phyloP scores from a whole-genome alignment of 1,140 invertebrate genomes.

The Ceratosolen fusciceps region DNA sequence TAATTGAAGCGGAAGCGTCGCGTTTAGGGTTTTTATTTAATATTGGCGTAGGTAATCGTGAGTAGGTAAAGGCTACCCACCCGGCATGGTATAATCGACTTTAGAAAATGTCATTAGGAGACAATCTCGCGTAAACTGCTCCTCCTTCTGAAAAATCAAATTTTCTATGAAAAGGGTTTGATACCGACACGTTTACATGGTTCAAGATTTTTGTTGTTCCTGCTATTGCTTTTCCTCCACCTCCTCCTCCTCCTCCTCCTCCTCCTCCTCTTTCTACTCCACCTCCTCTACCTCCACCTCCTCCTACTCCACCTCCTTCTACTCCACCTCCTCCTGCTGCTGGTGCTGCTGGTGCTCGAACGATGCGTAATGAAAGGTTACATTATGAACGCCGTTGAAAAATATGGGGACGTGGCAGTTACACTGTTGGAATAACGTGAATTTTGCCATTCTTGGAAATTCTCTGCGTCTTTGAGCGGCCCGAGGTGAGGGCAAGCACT shows the following conservation, averaged over 20 bases:
- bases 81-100: slow-evolving; percentile 56
- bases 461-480: background rate
- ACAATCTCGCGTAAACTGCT: slow-evolving; percentile 14
- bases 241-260: too few relatives aligned
- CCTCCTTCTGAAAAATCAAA: background rate
- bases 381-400: background rate
- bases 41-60: slow-evolving; percentile 5
- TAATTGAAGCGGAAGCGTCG: slow-evolving; percentile 36
- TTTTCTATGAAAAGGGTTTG: background rate
- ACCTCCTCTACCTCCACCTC: too few relatives aligned
- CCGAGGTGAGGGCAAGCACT: too few relatives aligned
- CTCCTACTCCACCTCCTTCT: too few relatives aligned
- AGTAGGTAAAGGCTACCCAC: slow-evolving; percentile 49
- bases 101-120: slow-evolving; percentile 67
- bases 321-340: too few relatives aligned
- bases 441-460: slow-evolving; percentile 2
- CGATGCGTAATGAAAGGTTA: background rate
- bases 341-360: background rate
- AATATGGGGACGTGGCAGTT: background rate
- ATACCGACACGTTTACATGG: too few relatives aligned
- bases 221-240: too few relatives aligned
- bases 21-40: background rate
- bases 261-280: too few relatives aligned
- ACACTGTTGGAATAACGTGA: background rate
- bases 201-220: too few relatives aligned